Base-by-base conservation (phyloP, 2,888 invertebrate genomes). In the Andrena camellia region DNA sequence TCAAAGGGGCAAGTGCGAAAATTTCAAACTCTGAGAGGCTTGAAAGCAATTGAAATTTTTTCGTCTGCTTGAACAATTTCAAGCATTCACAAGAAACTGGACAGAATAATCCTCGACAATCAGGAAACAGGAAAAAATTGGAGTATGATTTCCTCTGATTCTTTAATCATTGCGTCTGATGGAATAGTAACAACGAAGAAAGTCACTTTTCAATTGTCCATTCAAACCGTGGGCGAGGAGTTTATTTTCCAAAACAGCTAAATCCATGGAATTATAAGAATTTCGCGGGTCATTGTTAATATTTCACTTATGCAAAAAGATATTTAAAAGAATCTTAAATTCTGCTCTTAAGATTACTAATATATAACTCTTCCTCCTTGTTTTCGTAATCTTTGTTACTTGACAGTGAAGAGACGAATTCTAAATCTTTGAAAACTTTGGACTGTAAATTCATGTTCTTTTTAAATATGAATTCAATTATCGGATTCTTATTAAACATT, bases 161-260 rank as follows among this genome's bases (percentile, higher is more conserved):
- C 2, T 66, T 29, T 66, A 66, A 66, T 66, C 50, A n/a, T 20
- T 8, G 66, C 66, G 50, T 31, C 26, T 66, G 52, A 50, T 50
- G 66, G 29, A 50, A n/a, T 4, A 62, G n/a, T 62, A 33, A 62
- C n/a, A 62, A 52, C n/a, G 20, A 8, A 62, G 29, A 29, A 29
- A 59, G 7, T 4, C 13, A 29, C 13, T 59, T 31, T 10, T 17
- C 5, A 59, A 29, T 59, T 17, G 59, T 29, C 7, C 7, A 8
- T 59, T 59, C 59, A 0, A 42, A 42, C 4, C 1, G 42, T 42
- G 13, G 13, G 13, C 42, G 42, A 42, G 42, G 42, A 13, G 42
- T 13, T 42, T 42, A 42, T 42, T 42, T 13, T 13, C n/a, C 13
- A n/a, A 31, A 31, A 7, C 2, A 17, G 7, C 17, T 59, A 17